These are phyloP conservation scores for Calypte anna DNA, from an alignment of 2,113 vertebrate species.

Conservation along the genomic window DNA sequence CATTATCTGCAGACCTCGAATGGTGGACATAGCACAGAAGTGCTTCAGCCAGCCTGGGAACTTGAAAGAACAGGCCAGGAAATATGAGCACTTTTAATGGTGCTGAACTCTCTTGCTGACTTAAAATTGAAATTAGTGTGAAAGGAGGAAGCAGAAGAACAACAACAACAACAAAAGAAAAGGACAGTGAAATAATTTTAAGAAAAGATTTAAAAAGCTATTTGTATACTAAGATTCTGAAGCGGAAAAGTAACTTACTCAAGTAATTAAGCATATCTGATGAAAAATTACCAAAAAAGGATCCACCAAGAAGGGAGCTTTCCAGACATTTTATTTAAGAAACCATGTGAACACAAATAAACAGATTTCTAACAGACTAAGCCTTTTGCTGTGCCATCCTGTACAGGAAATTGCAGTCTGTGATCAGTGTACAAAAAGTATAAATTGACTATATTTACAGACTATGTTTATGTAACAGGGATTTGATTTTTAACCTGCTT, in stretches of 20 bases:
- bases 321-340: neutral
- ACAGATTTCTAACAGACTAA: neutral
- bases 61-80: neutral
- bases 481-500: constrained; percentile 16
- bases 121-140: neutral
- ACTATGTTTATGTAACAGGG: neutral
- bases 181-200: neutral
- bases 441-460: constrained; percentile 39
- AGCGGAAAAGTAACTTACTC: neutral
- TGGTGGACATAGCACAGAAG: neutral
- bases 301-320: neutral
- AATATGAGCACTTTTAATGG: neutral
- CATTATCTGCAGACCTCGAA: neutral
- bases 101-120: neutral
- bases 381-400: neutral
- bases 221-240: neutral
- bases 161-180: neutral
- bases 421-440: neutral
- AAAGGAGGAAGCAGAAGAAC: neutral
- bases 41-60: neutral
- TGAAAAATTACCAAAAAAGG: neutral
- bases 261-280: neutral
- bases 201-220: neutral
- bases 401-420: constrained; percentile 9
- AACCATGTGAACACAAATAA: neutral